Percentiles rank a stretch among this genome's conserved stretches.
Evolutionary conservation across 2,113 vertebrate genomes (phyloP).

Genomic region (Abramis brama): DNA sequence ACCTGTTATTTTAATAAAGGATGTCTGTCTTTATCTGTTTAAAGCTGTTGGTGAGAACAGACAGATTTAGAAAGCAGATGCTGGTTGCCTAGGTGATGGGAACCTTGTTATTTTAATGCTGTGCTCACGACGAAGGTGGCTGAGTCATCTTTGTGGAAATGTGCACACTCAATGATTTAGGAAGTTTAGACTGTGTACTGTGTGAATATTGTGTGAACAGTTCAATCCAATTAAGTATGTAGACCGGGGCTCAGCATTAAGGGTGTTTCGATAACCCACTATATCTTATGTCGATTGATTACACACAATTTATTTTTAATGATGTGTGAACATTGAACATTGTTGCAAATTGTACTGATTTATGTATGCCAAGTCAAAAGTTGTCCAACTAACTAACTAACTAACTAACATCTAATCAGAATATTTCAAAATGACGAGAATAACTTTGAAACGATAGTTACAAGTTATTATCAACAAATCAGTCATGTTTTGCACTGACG

Average conservation of each 20-base stretch:
- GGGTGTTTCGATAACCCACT: not conserved
- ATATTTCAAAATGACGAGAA: not conserved
- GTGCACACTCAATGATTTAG: not conserved
- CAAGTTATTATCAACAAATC: not conserved
- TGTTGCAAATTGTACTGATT: not conserved
- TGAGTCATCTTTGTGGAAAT: constrained; percentile 23
- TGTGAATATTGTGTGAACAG: not conserved
- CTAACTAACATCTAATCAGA: not conserved
- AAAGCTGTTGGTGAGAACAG: not conserved
- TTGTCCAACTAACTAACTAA: not conserved
- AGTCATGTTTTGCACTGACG: not conserved
- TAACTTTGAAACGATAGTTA: not conserved
- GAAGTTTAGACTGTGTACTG: not conserved
- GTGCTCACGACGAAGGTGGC: not conserved
- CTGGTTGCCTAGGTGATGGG: constrained; percentile 33
- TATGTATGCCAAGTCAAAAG: not conserved
- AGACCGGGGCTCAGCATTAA: not conserved
- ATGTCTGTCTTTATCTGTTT: not conserved
- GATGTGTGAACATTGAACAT: not conserved
- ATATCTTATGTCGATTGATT: not conserved
- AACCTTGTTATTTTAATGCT: constrained; percentile 15
- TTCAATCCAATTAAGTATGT: not conserved
- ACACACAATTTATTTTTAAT: not conserved
- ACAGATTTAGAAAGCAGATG: constrained; percentile 34
- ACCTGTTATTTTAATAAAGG: not conserved